These are phyloP conservation scores for Pterobdella sp. DNA, from an alignment of 2,888 invertebrate species.

Conservation along the genomic window DNA sequence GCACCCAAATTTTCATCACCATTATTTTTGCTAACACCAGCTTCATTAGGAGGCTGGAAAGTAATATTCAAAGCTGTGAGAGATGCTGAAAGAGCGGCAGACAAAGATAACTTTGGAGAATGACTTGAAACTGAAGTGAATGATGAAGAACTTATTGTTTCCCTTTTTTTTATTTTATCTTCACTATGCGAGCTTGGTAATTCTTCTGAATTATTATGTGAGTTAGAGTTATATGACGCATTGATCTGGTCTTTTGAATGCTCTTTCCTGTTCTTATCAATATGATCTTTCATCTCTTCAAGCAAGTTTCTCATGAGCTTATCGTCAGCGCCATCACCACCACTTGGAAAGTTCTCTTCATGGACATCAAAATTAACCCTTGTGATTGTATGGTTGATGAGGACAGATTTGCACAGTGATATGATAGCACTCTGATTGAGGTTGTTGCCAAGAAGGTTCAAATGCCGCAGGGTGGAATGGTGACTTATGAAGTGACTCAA, in stretches of 20 bases:
- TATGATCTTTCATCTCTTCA: background rate
- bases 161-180: too few species aligned
- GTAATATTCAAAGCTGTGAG: background rate
- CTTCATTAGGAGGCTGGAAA: background rate
- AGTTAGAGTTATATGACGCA: too few species aligned
- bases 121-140: background rate
- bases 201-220: too few species aligned
- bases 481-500: slow-evolving; percentile 62
- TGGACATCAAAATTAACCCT: slow-evolving; percentile 67
- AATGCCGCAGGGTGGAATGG: slow-evolving; percentile 56
- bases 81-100: background rate
- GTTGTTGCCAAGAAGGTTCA: slow-evolving; percentile 78
- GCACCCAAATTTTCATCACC: background rate
- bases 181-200: too few species aligned
- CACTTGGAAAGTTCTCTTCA: background rate
- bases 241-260: background rate
- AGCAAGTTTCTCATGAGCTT: background rate
- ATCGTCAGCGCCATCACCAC: background rate
- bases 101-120: background rate
- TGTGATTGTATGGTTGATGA: slow-evolving; percentile 68
- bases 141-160: background rate
- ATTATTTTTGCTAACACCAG: background rate
- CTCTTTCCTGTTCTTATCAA: background rate
- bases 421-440: slow-evolving; percentile 68
- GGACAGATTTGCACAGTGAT: slow-evolving; percentile 65